These are phyloP conservation scores for Python bivittatus DNA, from an alignment of 2,113 vertebrate genomes.

Conservation along the genomic window DNA sequence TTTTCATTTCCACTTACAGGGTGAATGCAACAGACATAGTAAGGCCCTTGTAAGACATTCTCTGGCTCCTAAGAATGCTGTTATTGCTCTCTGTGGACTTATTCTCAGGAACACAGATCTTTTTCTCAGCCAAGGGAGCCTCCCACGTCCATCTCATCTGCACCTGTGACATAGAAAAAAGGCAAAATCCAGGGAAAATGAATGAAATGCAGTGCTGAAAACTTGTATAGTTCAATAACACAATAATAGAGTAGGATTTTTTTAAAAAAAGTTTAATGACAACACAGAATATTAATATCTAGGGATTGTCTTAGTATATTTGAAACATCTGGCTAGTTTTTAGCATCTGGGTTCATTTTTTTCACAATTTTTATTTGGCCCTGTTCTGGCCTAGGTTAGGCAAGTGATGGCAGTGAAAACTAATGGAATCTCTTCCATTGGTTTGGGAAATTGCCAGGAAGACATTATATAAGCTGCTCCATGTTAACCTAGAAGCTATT, in stretches of 20 bases:
- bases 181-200: background rate
- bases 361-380: slow-evolving; percentile 29
- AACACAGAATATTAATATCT: slow-evolving; percentile 38
- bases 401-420: slow-evolving; percentile 52
- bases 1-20: background rate
- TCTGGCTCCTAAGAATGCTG: background rate
- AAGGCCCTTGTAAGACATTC: background rate
- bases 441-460: slow-evolving; percentile 60
- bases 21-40: background rate
- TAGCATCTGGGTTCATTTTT: slow-evolving; percentile 46
- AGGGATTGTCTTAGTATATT: slow-evolving; percentile 19
- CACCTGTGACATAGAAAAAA: background rate
- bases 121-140: background rate
- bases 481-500: slow-evolving; percentile 59
- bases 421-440: slow-evolving; percentile 35
- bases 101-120: slow-evolving; percentile 21
- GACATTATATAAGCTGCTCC: slow-evolving; percentile 53
- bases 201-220: slow-evolving; percentile 35
- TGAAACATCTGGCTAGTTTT: slow-evolving; percentile 62
- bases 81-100: slow-evolving; percentile 5
- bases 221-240: slow-evolving; percentile 30
- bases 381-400: slow-evolving; percentile 52
- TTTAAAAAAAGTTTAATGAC: slow-evolving; percentile 27
- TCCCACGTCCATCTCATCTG: slow-evolving; percentile 28
- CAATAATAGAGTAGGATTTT: background rate